Evolutionary conservation across 2,797 vertebrate genomes (phyloP).

Genomic region (Arctocebus calabarensis): DNA sequence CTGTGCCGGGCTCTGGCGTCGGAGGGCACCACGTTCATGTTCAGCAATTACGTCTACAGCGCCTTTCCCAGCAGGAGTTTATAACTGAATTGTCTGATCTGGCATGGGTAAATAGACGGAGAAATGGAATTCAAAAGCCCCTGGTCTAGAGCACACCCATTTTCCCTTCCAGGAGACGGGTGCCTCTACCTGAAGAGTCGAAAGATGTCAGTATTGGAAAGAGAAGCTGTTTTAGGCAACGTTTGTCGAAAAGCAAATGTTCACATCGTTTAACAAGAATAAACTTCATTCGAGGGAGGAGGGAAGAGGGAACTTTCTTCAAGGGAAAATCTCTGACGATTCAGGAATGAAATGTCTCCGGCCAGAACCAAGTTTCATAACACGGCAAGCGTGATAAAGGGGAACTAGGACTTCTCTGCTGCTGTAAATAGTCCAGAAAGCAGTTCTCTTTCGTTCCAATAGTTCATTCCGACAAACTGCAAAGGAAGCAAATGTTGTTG

Average conservation of each 20-base stretch:
- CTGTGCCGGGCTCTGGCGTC: no score
- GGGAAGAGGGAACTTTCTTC: neutral
- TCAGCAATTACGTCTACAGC: no score
- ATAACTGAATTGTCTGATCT: no score
- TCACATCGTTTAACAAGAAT: neutral
- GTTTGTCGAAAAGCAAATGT: neutral
- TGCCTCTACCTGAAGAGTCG: no score
- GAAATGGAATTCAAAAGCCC: neutral
- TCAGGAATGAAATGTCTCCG: neutral
- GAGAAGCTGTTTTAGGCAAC: neutral
- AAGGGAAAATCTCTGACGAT: neutral
- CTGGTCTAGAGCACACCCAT: fast-evolving
- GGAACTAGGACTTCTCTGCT: neutral
- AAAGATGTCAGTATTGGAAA: neutral
- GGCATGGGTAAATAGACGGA: fast-evolving
- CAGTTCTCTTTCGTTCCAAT: conserved; percentile 59
- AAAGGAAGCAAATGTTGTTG: conserved; percentile 79
- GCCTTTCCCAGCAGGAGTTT: no score
- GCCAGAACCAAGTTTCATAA: neutral
- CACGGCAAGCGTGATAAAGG: neutral
- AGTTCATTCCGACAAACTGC: conserved; percentile 45
- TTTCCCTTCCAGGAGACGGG: no score
- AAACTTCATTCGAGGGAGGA: no score
- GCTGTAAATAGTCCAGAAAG: conserved; percentile 57
- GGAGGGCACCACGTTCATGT: no score